These are phyloP conservation scores for Pangasius djambal DNA, from an alignment of 2,797 vertebrate species.

Conservation along the genomic window DNA sequence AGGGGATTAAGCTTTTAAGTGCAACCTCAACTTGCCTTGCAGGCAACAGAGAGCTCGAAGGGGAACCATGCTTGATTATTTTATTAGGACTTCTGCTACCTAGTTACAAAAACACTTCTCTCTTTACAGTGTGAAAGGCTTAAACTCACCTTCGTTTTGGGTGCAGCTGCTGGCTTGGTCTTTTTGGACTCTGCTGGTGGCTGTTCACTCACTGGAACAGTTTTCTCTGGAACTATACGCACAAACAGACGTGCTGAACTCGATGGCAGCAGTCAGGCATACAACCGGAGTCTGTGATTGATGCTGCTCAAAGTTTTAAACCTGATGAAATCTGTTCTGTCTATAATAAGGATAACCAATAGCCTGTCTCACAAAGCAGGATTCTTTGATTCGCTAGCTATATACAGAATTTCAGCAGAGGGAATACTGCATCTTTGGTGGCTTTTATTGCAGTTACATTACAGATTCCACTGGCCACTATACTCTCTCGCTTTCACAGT, in stretches of 20 bases:
- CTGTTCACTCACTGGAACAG: background rate
- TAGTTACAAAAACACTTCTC: background rate
- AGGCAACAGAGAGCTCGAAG: background rate
- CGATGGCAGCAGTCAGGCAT: too few species aligned
- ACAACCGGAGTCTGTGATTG: background rate
- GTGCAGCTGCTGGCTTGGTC: conserved; percentile 76
- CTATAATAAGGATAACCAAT: background rate
- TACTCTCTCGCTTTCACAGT: background rate
- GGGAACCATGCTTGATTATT: background rate
- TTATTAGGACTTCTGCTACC: background rate
- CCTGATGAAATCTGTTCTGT: too few species aligned
- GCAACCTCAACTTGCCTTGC: background rate
- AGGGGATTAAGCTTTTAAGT: background rate
- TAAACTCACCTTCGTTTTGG: conserved; percentile 73
- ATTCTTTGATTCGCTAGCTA: background rate
- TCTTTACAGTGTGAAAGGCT: too few species aligned
- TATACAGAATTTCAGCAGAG: background rate
- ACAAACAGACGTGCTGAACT: background rate
- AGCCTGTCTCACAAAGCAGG: background rate
- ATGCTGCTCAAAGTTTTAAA: background rate
- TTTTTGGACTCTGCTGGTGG: conserved; percentile 83
- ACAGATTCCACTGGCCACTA: background rate
- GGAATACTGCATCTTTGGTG: background rate
- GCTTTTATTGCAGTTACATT: background rate
- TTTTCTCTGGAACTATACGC: conserved; percentile 63